Evolutionary conservation across 2,797 vertebrate species (phyloP).

Genomic region (Acanthiza pusilla): DNA sequence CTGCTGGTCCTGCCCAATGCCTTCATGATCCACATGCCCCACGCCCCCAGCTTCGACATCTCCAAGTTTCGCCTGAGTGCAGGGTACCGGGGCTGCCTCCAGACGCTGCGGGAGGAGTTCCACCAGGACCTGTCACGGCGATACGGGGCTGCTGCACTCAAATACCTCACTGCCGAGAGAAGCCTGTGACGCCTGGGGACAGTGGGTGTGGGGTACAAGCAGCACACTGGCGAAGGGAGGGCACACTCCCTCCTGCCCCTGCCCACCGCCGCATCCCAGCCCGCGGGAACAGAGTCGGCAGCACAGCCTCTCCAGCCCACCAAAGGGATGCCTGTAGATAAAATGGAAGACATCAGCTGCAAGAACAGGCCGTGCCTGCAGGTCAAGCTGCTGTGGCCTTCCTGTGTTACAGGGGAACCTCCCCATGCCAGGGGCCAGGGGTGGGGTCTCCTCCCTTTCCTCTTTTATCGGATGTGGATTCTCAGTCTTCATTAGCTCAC

Average conservation of each 20-base stretch:
- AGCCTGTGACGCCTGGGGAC: conserved; percentile 42
- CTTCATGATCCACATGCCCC: conserved; percentile 97
- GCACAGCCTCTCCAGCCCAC: not conserved
- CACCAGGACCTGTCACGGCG: conserved; percentile 93
- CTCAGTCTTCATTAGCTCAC: not conserved
- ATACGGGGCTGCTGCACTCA: conserved; percentile 90
- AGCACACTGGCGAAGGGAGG: not conserved
- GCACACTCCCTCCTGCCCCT: not conserved
- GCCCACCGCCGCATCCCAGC: fast-evolving
- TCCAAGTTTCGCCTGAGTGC: conserved; percentile 92
- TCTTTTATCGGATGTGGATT: not conserved
- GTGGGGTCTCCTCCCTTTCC: not conserved
- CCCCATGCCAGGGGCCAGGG: not conserved
- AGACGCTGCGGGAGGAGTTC: conserved; percentile 91
- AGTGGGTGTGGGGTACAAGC: not conserved
- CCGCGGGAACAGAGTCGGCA: fast-evolving
- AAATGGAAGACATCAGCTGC: not conserved
- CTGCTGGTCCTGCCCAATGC: conserved; percentile 93
- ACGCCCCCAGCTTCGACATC: conserved; percentile 93
- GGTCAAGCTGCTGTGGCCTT: not conserved
- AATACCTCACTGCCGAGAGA: conserved; percentile 93
- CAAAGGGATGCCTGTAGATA: not conserved
- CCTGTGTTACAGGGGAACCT: not conserved
- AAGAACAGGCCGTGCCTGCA: not conserved
- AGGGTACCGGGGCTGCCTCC: conserved; percentile 87